Percentiles rank a stretch among this genome's conserved stretches.
phyloP scores from a whole-genome alignment of 2,888 invertebrate genomes.

The Gasteruption jaculator region DNA sequence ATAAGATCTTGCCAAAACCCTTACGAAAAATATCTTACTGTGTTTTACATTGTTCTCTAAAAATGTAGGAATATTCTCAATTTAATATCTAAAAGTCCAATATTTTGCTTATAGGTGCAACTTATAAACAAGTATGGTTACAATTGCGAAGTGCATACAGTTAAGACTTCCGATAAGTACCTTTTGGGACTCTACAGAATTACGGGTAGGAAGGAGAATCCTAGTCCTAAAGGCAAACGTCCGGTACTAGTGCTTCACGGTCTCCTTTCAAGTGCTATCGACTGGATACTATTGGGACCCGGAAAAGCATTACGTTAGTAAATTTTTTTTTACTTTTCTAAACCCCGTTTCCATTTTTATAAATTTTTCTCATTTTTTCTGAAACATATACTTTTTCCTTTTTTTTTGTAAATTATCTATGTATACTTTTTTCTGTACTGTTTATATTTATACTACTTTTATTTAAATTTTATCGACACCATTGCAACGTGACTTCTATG shows the following conservation, averaged over 20 bases:
- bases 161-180: constrained; percentile 20
- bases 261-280: constrained; percentile 18
- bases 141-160: constrained; percentile 16
- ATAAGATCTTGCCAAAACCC: no score
- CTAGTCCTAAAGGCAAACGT: constrained; percentile 27
- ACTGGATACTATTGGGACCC: constrained; percentile 19
- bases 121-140: constrained; percentile 14
- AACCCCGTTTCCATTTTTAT: neutral
- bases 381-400: neutral
- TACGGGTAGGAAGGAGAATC: constrained; percentile 5
- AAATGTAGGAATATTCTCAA: neutral
- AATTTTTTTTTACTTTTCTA: no score
- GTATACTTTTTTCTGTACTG: neutral
- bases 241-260: constrained; percentile 20
- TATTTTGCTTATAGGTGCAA: constrained; percentile 11
- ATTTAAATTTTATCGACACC: no score
- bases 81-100: neutral
- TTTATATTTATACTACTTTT: neutral
- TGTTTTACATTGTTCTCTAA: neutral
- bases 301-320: constrained; percentile 58
- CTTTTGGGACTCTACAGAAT: constrained; percentile 21
- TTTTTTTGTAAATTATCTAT: neutral
- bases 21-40: neutral
- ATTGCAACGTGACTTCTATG: no score
- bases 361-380: neutral